Evolutionary conservation across 2,113 vertebrate genomes (phyloP), one percentile per base, ranked within the genome.

Genomic region (Melanocharis versteri): DNA sequence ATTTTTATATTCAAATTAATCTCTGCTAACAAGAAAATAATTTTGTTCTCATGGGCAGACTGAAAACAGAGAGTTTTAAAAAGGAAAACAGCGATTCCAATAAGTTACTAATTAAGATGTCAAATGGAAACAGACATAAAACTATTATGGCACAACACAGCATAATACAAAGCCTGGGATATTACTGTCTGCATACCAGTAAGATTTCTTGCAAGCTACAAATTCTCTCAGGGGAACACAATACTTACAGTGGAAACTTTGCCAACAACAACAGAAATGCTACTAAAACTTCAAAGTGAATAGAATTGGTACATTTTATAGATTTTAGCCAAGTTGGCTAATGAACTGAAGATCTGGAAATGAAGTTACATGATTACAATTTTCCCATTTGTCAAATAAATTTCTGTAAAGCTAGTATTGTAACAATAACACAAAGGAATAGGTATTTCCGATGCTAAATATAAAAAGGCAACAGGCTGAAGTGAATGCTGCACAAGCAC

Each of bases 361-460:
- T 93, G 65, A 95, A 95, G 93, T 91, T 95, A 91, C 51, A 83
- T 58, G 28, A 93, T 93, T 95, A 93, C 64, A 95, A 89, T 93
- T 94, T 95, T 96, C 94, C 93, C 89, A 94, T 50, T 90, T 96
- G 94, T 94, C 95, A 95, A 94, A 96, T 96, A 97, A 96, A 95
- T 94, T 94, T 94, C 83, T 82, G 64, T 26, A 95, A 86, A 62
- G 54, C 69, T 24, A 71, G 68, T 30, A 79, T 30, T 80, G 17
- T 47, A 94, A 91, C 40, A 82, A 28, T 75, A 91, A 90, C 92
- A 94, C 40, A 82, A 58, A 92, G 76, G 30, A 90, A 95, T 85
- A 93, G 85, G 79, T 93, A 94, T 96, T 94, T 95, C 79, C 35
- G 3, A 94, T 35, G 42, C 26, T 42, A 81, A 81, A 75, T 26